Conservation (phyloP, 1,140 invertebrate genomes). For the Epicauta chinensis region DNA sequence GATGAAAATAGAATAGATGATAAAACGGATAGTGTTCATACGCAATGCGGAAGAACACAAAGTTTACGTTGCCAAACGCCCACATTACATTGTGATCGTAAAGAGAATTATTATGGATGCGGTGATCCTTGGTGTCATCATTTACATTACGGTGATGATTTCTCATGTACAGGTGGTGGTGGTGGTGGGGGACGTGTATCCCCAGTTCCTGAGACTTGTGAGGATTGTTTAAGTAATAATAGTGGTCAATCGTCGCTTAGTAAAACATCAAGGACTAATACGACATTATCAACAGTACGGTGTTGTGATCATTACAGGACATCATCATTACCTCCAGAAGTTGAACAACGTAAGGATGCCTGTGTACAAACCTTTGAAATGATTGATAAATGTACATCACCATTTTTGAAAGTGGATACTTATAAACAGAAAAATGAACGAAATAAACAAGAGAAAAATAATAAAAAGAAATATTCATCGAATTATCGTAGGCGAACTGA, state of each 20-base stretch:
- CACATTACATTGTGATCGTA: conserved; percentile 22
- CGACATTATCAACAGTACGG: conserved; percentile 36
- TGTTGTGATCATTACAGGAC: no score
- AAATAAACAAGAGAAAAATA: conserved; percentile 3
- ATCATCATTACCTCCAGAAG: conserved; percentile 22
- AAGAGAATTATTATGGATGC: conserved; percentile 32
- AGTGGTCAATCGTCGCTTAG: conserved; percentile 1
- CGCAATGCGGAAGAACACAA: conserved; percentile 34
- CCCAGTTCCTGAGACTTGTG: conserved; percentile 42
- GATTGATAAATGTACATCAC: conserved; percentile 41
- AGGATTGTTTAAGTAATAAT: conserved; percentile 29
- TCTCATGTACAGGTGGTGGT: conserved; percentile 17
- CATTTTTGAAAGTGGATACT: conserved; percentile 25
- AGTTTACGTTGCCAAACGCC: conserved; percentile 40
- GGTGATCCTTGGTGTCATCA: conserved; percentile 43
- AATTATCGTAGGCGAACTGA: conserved; percentile 24
- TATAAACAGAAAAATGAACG: conserved; percentile 1
- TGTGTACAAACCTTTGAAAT: conserved; percentile 52
- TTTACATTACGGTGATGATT: conserved; percentile 31
- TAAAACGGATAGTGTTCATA: conserved; percentile 1
- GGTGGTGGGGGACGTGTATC: conserved; percentile 42
- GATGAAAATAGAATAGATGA: conserved; percentile 16
- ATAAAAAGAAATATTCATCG: conserved; percentile 16
- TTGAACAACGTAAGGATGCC: conserved; percentile 42
- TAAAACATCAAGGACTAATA: conserved; percentile 30